Conservation (phyloP, 2,113 vertebrate genomes). For the Haemorhous mexicanus region DNA sequence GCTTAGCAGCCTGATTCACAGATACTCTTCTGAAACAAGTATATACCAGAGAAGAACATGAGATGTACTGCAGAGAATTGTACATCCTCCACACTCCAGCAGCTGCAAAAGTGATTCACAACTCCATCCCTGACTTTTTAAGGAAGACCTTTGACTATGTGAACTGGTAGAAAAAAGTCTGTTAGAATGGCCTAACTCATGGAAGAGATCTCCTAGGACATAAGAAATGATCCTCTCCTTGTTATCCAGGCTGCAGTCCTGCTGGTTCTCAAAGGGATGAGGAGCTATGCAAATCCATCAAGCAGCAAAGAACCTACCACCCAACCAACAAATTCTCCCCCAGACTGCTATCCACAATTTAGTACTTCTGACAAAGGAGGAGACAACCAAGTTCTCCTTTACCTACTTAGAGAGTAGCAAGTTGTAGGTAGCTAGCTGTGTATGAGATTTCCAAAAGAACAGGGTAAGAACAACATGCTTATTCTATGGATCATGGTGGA, state of each 20-base stretch:
- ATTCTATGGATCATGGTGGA: not conserved
- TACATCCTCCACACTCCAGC: not conserved
- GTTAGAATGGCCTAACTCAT: not conserved
- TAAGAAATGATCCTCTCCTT: not conserved
- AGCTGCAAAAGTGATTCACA: not conserved
- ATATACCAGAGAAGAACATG: not conserved
- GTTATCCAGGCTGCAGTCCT: not conserved
- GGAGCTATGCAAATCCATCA: not conserved
- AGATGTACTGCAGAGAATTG: not conserved
- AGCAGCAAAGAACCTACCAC: not conserved
- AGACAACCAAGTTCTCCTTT: not conserved
- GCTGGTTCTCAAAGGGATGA: not conserved
- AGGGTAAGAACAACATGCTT: not conserved
- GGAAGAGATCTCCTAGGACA: not conserved
- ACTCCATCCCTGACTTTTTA: not conserved
- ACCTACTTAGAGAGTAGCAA: not conserved
- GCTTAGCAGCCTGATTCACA: not conserved
- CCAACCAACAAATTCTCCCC: not conserved
- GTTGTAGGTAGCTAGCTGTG: not conserved
- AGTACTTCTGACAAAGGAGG: not conserved
- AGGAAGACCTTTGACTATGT: fast-evolving
- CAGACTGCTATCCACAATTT: not conserved
- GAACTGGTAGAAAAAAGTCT: not conserved
- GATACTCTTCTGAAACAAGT: not conserved
- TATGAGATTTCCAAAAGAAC: not conserved